Percentiles rank a stretch among this genome's conserved stretches.
phyloP scores from a whole-genome alignment of 1,140 invertebrate genomes.

The Drosophila prosaltans region DNA sequence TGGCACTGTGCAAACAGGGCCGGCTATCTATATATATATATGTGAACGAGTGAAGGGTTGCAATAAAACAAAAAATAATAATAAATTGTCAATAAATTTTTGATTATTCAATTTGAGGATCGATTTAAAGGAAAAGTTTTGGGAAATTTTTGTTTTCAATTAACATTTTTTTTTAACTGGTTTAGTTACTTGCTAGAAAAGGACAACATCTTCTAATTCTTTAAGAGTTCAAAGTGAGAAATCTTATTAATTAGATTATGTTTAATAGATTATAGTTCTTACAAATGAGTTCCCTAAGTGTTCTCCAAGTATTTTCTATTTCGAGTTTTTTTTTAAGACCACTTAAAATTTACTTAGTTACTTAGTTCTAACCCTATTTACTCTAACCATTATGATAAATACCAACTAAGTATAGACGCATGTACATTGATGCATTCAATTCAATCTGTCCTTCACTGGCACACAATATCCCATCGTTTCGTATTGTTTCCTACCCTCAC shows the following conservation, averaged over 20 bases:
- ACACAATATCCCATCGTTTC: neutral
- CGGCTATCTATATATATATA: neutral
- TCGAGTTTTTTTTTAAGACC: too few relatives aligned
- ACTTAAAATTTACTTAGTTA: too few relatives aligned
- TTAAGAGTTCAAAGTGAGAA: too few relatives aligned
- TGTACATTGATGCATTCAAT: neutral
- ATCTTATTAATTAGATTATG: too few relatives aligned
- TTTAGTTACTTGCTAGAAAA: too few relatives aligned
- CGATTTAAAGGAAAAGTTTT: too few relatives aligned
- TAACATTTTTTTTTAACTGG: too few relatives aligned
- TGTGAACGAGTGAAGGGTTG: neutral
- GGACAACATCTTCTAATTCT: too few relatives aligned
- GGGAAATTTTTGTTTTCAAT: too few relatives aligned
- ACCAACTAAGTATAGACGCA: neutral
- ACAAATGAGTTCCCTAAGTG: neutral
- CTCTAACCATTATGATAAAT: conserved; percentile 9
- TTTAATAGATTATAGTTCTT: neutral
- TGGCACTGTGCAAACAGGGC: conserved; percentile 19
- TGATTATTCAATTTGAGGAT: too few relatives aligned
- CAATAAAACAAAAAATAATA: neutral
- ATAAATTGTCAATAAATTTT: too few relatives aligned
- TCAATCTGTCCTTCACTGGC: neutral
- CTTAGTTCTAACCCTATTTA: neutral
- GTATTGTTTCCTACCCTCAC: neutral
- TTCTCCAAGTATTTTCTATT: neutral